Evolutionary conservation across 1,140 invertebrate species (phyloP), one percentile per base, ranked within the genome.

Genomic region (Chymomyza costata): DNA sequence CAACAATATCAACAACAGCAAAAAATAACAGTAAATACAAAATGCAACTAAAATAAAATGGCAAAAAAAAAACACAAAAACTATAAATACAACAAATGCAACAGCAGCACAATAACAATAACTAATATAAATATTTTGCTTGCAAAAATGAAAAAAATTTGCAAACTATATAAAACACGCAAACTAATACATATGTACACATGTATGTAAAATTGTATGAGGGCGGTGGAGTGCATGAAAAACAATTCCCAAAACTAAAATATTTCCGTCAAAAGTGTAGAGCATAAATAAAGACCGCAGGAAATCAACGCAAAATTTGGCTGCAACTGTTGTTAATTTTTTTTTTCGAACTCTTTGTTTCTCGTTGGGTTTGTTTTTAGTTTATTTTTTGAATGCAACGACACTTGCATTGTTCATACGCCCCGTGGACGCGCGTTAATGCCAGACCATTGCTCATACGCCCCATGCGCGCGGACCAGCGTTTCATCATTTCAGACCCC

Each of bases 91-190:
- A 40, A 53, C 28, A 32, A 39, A 14, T 50, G 25, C 39, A 8
- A 30, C 41, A 30, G 43, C 44, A 49, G 11, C 66, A 66, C 51
- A 78, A 68, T 68, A 68, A 69, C 65, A 69, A 70, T 74, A 73
- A 68, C 65, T 74, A 74, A 68, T 68, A 73, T 60, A 73, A 74
- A 73, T 73, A 73, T 73, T 73, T 73, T 43, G 47, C 46, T 54
- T 53, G 51, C 66, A 44, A 41, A 60, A 59, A 60, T 49, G 37
- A 16, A 31, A 54, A 63, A 58, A 69, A 63, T 49, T 66, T 66
- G 56, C 58, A 58, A 71, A 55, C 38, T 73, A 58, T 21, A n/a
- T 44, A 39, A 49, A 71, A 66, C 49, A 65, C 39, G 66, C 41
- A 30, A 17, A 52, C n/a, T 6, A 25, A 30, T 16, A 15, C 14